Evolutionary conservation across 2,113 vertebrate genomes (phyloP).

Genomic region (Hepsetus odoe): DNA sequence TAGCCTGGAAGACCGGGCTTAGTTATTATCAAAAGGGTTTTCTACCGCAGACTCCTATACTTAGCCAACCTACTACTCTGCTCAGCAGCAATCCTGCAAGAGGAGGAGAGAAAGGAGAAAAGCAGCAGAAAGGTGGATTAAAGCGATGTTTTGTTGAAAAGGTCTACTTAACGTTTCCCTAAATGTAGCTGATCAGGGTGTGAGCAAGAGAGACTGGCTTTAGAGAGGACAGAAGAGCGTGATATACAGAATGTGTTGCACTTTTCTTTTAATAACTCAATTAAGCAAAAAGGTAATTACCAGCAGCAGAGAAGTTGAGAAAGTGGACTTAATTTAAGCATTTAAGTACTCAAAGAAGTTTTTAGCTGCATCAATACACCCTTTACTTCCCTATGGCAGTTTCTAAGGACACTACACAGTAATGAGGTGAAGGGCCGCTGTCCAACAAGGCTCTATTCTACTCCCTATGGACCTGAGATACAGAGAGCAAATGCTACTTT

Average conservation of each 20-base stretch:
- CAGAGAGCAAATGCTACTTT: conserved; percentile 28
- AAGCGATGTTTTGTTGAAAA: conserved; percentile 32
- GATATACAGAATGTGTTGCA: neutral
- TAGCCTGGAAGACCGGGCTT: conserved; percentile 76
- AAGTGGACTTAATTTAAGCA: neutral
- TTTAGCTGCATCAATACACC: neutral
- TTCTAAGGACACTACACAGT: conserved; percentile 61
- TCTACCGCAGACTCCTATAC: conserved; percentile 99
- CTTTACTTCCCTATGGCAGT: conserved; percentile 34
- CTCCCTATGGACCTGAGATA: neutral
- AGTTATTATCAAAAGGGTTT: conserved; percentile 76
- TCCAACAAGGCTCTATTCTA: conserved; percentile 18
- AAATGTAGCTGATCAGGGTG: neutral
- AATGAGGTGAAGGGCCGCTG: conserved; percentile 44
- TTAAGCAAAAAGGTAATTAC: neutral
- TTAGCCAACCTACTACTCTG: conserved; percentile 99
- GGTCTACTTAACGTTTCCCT: neutral
- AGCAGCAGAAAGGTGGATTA: conserved; percentile 47
- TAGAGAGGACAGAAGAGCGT: neutral
- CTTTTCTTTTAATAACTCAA: neutral
- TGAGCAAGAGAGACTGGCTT: neutral
- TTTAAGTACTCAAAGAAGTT: neutral
- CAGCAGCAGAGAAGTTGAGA: neutral
- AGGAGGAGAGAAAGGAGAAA: conserved; percentile 57
- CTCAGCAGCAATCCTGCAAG: conserved; percentile 96